phyloP scores from a whole-genome alignment of 2,113 vertebrate genomes.

The Cryptomyrus ogoouensis region DNA sequence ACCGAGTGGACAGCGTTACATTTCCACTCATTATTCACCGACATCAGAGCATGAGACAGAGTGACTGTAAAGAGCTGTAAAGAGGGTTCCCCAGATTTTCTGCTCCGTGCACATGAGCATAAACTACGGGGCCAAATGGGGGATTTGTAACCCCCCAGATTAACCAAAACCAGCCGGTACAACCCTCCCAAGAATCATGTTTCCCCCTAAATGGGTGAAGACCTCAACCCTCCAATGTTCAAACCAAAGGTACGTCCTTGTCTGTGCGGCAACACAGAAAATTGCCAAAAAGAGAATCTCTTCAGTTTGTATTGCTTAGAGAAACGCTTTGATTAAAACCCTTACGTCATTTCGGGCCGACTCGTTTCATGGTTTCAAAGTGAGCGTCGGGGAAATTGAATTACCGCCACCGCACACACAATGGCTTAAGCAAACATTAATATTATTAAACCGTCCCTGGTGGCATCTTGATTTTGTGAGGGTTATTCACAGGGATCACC shows the following conservation, averaged over 20 bases:
- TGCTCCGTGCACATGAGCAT: background rate
- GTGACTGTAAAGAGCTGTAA: background rate
- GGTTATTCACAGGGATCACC: constrained; percentile 31
- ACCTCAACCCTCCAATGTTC: no score
- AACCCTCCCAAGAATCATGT: no score
- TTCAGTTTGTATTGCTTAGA: background rate
- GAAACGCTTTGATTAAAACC: background rate
- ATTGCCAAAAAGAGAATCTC: background rate
- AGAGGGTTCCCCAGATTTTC: background rate
- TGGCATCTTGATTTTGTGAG: background rate
- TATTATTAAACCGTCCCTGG: constrained; percentile 6
- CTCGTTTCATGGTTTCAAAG: background rate
- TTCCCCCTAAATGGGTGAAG: no score
- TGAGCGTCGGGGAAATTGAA: background rate
- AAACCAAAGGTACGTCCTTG: no score
- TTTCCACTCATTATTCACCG: background rate
- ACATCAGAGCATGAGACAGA: background rate
- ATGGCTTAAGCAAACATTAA: constrained; percentile 21
- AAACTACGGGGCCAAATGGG: no score
- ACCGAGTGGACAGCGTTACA: background rate
- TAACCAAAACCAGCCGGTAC: no score
- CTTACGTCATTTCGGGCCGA: background rate
- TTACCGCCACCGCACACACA: background rate
- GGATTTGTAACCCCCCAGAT: no score
- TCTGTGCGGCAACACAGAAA: background rate